Conservation (phyloP, 2,797 vertebrate species). For the Macropus fuliginosus region DNA sequence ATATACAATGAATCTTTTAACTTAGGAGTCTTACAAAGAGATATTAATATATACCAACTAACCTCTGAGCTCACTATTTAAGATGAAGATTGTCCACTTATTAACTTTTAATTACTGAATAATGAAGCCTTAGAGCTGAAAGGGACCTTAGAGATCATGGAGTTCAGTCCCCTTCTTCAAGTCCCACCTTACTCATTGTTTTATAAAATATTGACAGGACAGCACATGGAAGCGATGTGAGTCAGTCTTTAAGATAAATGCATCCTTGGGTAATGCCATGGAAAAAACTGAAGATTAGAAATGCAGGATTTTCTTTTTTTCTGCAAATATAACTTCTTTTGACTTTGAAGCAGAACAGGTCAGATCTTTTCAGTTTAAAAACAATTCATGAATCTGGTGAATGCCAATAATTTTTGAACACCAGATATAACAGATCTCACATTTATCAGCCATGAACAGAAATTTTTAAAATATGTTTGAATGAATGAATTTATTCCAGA, state of each 20-base stretch:
- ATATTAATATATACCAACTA: neutral
- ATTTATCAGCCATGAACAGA: neutral
- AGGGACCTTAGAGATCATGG: neutral
- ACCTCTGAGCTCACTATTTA: neutral
- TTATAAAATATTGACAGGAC: neutral
- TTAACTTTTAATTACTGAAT: neutral
- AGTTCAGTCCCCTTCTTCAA: neutral
- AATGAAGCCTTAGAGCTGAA: neutral
- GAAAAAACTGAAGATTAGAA: neutral
- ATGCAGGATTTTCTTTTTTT: neutral
- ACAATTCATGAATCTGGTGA: neutral
- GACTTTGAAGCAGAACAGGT: neutral
- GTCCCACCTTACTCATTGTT: neutral
- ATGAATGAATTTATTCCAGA: neutral
- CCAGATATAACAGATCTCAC: neutral
- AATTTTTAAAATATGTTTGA: neutral
- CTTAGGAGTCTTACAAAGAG: neutral
- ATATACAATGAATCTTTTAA: neutral
- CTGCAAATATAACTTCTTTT: neutral
- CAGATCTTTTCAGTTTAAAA: neutral
- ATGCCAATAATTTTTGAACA: neutral
- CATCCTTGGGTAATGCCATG: neutral
- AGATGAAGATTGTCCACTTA: neutral
- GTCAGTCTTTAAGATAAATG: neutral
- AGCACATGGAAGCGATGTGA: neutral